Evolutionary conservation across 2,113 vertebrate species (phyloP).

Genomic region (Glaucomys volans): DNA sequence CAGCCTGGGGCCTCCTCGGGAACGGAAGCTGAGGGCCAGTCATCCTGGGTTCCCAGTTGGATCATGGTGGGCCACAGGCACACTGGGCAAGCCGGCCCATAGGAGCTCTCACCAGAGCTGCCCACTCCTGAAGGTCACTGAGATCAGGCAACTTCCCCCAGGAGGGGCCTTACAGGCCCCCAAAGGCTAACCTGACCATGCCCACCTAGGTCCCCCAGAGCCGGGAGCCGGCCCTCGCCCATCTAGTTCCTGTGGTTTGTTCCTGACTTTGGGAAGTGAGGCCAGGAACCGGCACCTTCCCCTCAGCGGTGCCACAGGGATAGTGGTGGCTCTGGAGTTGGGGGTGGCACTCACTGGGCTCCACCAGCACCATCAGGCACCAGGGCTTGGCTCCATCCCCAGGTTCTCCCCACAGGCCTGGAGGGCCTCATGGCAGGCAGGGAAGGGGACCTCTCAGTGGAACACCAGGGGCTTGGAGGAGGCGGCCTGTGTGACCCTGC

Average conservation of each 20-base stretch:
- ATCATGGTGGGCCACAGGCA: rapidly evolving
- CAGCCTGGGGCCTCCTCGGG: neutral
- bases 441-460: rapidly evolving
- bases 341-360: rapidly evolving
- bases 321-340: rapidly evolving
- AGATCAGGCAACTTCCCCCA: neutral
- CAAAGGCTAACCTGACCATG: neutral
- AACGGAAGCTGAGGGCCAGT: rapidly evolving
- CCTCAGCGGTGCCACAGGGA: rapidly evolving
- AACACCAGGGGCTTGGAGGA: neutral
- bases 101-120: rapidly evolving
- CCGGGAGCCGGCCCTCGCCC: neutral
- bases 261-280: neutral
- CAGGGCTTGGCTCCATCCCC: rapidly evolving
- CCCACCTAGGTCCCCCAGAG: rapidly evolving
- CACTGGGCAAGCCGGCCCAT: neutral
- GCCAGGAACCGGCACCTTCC: rapidly evolving
- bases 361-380: neutral
- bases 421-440: no score
- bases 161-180: no score
- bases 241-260: rapidly evolving
- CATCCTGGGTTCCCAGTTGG: rapidly evolving
- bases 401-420: neutral
- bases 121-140: neutral
- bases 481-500: neutral